These are phyloP conservation scores for Spisula subtruncata DNA, from an alignment of 2,888 invertebrate species.

Conservation along the genomic window DNA sequence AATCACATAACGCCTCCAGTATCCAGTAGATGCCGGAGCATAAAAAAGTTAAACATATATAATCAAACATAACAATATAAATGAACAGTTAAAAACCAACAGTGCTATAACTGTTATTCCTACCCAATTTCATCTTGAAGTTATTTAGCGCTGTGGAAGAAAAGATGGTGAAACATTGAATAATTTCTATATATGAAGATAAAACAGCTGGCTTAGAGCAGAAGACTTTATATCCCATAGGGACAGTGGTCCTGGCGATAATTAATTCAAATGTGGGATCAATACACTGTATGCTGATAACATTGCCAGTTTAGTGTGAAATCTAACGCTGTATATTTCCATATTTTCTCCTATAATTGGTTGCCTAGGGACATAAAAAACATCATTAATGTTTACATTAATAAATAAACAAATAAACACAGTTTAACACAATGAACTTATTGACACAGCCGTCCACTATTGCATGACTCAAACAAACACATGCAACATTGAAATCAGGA, in stretches of 20 bases:
- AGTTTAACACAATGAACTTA: too few relatives aligned
- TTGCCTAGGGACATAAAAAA: slow-evolving; percentile 13
- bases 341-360: background rate
- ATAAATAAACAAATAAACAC: too few relatives aligned
- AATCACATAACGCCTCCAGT: too few relatives aligned
- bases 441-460: background rate
- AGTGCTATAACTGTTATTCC: slow-evolving; percentile 4
- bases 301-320: slow-evolving; percentile 2
- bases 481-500: background rate
- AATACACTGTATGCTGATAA: background rate
- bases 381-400: background rate
- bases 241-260: background rate
- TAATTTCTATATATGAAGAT: background rate
- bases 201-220: background rate
- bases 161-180: slow-evolving; percentile 6
- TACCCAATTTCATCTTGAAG: slow-evolving; percentile 28
- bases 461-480: slow-evolving; percentile 10
- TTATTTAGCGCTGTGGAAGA: slow-evolving; percentile 3
- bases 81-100: background rate
- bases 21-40: too few relatives aligned
- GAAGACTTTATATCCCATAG: background rate
- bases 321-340: background rate
- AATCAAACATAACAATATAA: background rate
- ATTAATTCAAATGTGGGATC: background rate
- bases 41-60: too few relatives aligned